Base-by-base conservation (phyloP, 2,113 vertebrate species). In the Albula goreensis region DNA sequence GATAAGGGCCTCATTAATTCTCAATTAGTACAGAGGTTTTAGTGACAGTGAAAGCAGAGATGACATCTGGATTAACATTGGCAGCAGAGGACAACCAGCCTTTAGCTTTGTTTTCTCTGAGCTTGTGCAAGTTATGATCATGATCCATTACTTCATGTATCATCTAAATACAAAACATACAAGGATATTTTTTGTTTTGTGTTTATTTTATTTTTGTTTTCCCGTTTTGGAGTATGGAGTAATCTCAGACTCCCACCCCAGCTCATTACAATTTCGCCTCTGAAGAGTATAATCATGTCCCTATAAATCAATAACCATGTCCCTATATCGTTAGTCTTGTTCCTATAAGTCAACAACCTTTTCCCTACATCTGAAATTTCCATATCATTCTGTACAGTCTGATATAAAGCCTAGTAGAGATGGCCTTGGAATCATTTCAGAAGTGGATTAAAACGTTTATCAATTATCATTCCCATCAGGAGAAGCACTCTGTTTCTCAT, bases 401-500 rank as follows among this genome's bases (percentile, higher is more conserved):
- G 86, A 77, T 70, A 82, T 60, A 85, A 78, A 86, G 78, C 83
- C 80, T 80, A 87, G 80, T 78, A 82, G 57, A 31, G 17, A 50
- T 79, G 81, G 78, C 66, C 52, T 86, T 87, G 85, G 89, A 89
- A 56, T 81, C 80, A 50, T 90, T 90, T 88, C 88, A 88, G 83
- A 31, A 78, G 60, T 80, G 88, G 88, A 94, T 95, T 95, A 93
- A 94, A 94, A 93, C 95, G 93, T 95, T 96, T 94, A 94, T 96
- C 95, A 96, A 94, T 95, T 95, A 95, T 96, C 93, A 86, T 91
- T 94, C 91, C 94, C 89, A 95, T 97, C 96, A 96, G 96, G 96
- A 97, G 92, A 93, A 96, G 96, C 96, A 96, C 97, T 96, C 97
- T 95, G 96, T 93, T 96, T 95, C 92, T 97, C 96, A 96, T 96